These are phyloP conservation scores for Frieseomelitta varia DNA, from an alignment of 1,140 invertebrate genomes.

Conservation along the genomic window DNA sequence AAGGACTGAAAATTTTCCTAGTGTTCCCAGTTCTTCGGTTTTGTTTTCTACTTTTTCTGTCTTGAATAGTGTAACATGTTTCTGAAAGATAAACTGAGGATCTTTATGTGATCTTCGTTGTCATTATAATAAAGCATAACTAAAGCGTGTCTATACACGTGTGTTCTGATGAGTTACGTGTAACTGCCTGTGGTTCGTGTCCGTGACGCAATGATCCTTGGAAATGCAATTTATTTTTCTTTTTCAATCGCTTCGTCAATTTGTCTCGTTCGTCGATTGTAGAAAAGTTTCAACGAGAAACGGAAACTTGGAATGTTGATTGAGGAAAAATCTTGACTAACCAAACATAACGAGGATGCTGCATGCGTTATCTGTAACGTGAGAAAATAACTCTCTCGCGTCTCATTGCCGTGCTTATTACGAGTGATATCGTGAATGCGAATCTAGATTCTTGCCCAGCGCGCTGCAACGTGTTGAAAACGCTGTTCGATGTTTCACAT, in stretches of 20 bases:
- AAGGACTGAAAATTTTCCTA: too few relatives aligned
- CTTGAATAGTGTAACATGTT: neutral
- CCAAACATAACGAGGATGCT: slow-evolving; percentile 30
- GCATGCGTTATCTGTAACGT: slow-evolving; percentile 56
- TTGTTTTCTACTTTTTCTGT: too few relatives aligned
- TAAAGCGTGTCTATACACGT: slow-evolving; percentile 1
- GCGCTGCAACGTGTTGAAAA: neutral
- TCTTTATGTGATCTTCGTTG: slow-evolving; percentile 41
- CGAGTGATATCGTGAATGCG: slow-evolving; percentile 25
- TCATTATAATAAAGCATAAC: slow-evolving; percentile 55
- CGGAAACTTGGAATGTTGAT: slow-evolving; percentile 1
- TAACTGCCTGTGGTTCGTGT: slow-evolving; percentile 35
- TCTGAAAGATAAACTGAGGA: slow-evolving; percentile 9
- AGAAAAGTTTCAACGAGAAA: slow-evolving; percentile 12
- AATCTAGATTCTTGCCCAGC: slow-evolving; percentile 47
- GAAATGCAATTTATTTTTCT: slow-evolving; percentile 31
- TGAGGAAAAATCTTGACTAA: neutral
- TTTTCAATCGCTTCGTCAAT: neutral
- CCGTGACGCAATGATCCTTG: slow-evolving; percentile 58
- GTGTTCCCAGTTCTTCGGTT: too few relatives aligned
- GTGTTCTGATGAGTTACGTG: slow-evolving; percentile 60
- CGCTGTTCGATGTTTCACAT: too few relatives aligned
- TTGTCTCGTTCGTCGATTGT: neutral
- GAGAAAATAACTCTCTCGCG: slow-evolving; percentile 54
- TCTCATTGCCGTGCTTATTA: slow-evolving; percentile 52